phyloP scores from a whole-genome alignment of 2,113 vertebrate genomes.

The Alligator mississippiensis region DNA sequence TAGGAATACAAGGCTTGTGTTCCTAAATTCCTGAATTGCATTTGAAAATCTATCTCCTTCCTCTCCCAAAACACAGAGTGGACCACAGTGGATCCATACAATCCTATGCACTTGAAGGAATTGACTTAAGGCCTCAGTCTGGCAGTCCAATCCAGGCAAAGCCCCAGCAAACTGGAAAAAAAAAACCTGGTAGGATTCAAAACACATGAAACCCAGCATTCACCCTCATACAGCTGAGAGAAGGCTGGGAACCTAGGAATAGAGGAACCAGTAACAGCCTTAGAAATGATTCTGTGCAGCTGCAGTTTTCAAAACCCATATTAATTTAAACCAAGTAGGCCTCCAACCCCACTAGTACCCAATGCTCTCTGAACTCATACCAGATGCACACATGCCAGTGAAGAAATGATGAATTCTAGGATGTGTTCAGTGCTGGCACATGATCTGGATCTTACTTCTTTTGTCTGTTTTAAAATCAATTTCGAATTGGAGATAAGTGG shows the following conservation, averaged over 20 bases:
- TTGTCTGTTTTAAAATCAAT: neutral
- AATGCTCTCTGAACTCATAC: neutral
- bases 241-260: neutral
- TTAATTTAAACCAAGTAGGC: neutral
- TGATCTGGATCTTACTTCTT: neutral
- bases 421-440: neutral
- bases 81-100: neutral
- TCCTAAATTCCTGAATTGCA: fast-evolving
- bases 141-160: neutral
- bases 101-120: neutral
- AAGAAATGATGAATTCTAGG: fast-evolving
- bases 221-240: neutral
- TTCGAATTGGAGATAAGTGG: neutral
- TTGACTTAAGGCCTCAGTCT: too few relatives aligned
- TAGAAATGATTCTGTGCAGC: fast-evolving
- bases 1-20: fast-evolving
- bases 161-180: neutral
- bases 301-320: neutral
- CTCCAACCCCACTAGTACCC: fast-evolving
- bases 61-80: neutral
- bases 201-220: too few relatives aligned
- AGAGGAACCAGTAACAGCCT: fast-evolving
- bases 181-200: neutral
- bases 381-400: fast-evolving
- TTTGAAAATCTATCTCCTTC: neutral